Conservation (phyloP, 2,888 invertebrate species). For the Xanthorhoe designata region DNA sequence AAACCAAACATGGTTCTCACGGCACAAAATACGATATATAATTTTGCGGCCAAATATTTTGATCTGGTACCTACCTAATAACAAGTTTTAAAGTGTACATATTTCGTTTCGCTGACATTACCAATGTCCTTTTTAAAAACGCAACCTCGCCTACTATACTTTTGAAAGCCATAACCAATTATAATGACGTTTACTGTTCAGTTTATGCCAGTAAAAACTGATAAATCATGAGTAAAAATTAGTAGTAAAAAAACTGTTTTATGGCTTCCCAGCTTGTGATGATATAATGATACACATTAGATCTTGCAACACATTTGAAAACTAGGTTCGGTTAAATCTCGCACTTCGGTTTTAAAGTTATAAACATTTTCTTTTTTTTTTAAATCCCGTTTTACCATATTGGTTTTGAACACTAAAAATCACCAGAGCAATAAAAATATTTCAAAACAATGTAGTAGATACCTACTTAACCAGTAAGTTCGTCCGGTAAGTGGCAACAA, state of each 20-base stretch:
- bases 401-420: slow-evolving; percentile 9
- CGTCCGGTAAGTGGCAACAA: slow-evolving; percentile 29
- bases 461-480: not conserved
- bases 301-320: too few species aligned
- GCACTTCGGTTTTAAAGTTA: too few species aligned
- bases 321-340: too few species aligned
- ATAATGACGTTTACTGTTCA: too few species aligned
- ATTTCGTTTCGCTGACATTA: not conserved
- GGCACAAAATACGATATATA: slow-evolving; percentile 35
- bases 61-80: slow-evolving; percentile 2
- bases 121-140: not conserved
- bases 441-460: slow-evolving; percentile 23
- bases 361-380: too few species aligned
- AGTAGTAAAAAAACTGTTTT: too few species aligned
- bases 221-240: too few species aligned
- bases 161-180: too few species aligned
- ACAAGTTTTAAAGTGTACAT: not conserved
- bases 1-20: slow-evolving; percentile 44
- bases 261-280: too few species aligned
- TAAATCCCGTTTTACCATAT: slow-evolving; percentile 13
- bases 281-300: too few species aligned
- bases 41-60: slow-evolving; percentile 13
- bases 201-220: too few species aligned
- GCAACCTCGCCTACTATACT: not conserved
- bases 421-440: slow-evolving; percentile 21